Evolutionary conservation across 2,797 vertebrate species (phyloP), one percentile per base, ranked within the genome.

Genomic region (Mormyrus proboscirostris): DNA sequence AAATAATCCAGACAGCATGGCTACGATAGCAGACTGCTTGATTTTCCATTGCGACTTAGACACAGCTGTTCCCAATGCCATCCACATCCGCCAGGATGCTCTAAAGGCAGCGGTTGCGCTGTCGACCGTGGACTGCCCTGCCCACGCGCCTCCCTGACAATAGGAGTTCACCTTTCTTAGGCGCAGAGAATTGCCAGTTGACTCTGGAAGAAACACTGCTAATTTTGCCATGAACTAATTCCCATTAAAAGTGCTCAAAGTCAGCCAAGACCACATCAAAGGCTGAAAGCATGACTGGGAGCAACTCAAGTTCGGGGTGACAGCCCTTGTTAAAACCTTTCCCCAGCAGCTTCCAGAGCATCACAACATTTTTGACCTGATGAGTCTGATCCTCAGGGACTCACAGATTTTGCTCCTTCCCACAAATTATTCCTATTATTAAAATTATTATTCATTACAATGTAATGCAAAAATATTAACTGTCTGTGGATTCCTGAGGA

Each of bases 1-100:
- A 85, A 85, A 33, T 86, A 53, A 86, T 86, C 22, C 85, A 55
- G 85, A 41, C 82, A 51, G 82, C 22, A 84, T 84, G 82, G 82
- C 82, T 51, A 49, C 8, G 44, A 47, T 84, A 84, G 9, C 82
- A 51, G 82, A 84, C 82, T 29, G 49, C 10, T 84, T 84, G 82
- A 84, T 84, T 84, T 84, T 84, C 82, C 82, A 49, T 51, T 84
- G 82, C 4, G 73, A 19, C 22, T 84, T 47, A 84, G 49, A 84
- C 22, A 29, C 49, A 84, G 44, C 49, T 84, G 49, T 51, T 84
- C 49, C 49, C 22, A 84, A 84, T 51, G 82, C 82, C 49, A 10
- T 50, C n/a, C 8, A 2, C n/a, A 84, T 84, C 44, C n/a, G 22
- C n/a, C 47, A 25, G 82, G 82, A 84, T 14, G 82, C 19, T 9